phyloP scores from a whole-genome alignment of 30 jellyfish, hydroid and myxozoan genomes.

The Mastigias papua region DNA sequence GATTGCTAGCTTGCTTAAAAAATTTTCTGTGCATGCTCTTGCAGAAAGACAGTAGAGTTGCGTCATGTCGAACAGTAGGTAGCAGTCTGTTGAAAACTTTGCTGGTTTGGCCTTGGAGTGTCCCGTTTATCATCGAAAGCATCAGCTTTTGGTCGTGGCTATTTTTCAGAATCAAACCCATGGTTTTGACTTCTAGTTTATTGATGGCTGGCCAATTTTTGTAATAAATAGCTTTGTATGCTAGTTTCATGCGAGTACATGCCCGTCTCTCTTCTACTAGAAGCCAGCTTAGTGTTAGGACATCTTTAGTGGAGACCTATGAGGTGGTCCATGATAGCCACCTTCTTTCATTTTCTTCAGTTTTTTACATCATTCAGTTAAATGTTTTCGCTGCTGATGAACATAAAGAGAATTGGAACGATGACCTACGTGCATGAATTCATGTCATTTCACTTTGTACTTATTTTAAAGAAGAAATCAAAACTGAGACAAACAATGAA shows the following conservation, averaged over 20 bases:
- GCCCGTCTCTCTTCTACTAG: constrained; percentile 29
- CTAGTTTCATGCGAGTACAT: constrained; percentile 5
- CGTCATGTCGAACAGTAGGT: constrained; percentile 56
- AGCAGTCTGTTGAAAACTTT: constrained; percentile 55
- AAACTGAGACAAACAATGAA: too few species aligned
- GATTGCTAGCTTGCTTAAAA: constrained; percentile 34
- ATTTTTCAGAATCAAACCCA: constrained; percentile 18
- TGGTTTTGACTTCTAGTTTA: constrained; percentile 22
- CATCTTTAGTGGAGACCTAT: neutral
- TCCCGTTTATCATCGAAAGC: constrained; percentile 28
- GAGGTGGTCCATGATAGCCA: too few species aligned
- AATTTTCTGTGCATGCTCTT: constrained; percentile 38
- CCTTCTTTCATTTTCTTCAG: too few species aligned
- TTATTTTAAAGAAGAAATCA: too few species aligned
- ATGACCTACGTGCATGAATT: too few species aligned
- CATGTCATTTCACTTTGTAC: too few species aligned
- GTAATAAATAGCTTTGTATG: constrained; percentile 45
- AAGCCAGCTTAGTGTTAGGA: constrained; percentile 29
- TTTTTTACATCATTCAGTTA: too few species aligned
- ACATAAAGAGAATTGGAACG: too few species aligned
- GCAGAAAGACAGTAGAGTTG: constrained; percentile 47
- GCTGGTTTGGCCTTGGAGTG: constrained; percentile 44
- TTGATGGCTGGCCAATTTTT: constrained; percentile 47
- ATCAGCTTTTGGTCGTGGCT: constrained; percentile 13
- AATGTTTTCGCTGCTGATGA: too few species aligned